phyloP scores from a whole-genome alignment of 2,797 vertebrate species.

The Sphenopsis melanotis region DNA sequence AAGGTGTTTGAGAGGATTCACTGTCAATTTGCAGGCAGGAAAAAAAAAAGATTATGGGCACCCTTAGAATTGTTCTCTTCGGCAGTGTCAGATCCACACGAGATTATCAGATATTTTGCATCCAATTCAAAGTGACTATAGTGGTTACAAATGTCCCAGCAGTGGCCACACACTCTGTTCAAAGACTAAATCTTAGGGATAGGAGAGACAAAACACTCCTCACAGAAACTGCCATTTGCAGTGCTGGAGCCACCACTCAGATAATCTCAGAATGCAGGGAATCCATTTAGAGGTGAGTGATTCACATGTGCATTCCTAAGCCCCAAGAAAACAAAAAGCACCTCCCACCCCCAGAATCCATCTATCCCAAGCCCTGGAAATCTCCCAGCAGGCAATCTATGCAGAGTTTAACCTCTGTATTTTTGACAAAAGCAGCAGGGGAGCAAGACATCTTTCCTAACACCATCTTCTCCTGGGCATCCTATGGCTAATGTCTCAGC shows the following conservation, averaged over 20 bases:
- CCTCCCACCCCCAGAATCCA: background rate
- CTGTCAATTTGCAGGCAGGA: background rate
- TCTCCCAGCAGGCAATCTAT: background rate
- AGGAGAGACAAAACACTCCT: conserved; percentile 6
- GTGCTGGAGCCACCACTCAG: conserved; percentile 22
- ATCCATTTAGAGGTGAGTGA: background rate
- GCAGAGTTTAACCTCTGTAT: background rate
- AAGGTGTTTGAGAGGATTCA: background rate
- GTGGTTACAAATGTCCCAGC: background rate
- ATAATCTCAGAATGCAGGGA: conserved; percentile 13
- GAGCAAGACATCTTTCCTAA: background rate
- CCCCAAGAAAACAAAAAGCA: background rate
- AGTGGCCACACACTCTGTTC: background rate
- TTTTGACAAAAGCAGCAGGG: background rate
- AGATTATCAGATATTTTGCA: background rate
- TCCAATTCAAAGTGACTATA: background rate
- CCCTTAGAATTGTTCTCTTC: background rate
- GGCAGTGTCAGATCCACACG: background rate
- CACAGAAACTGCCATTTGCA: conserved; percentile 22
- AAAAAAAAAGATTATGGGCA: background rate
- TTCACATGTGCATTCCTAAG: background rate
- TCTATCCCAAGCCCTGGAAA: background rate
- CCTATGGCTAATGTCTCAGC: background rate
- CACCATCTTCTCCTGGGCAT: background rate
- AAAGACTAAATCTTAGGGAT: background rate